These are phyloP conservation scores for Otus scops DNA, from an alignment of 2,797 vertebrate species.

Conservation along the genomic window DNA sequence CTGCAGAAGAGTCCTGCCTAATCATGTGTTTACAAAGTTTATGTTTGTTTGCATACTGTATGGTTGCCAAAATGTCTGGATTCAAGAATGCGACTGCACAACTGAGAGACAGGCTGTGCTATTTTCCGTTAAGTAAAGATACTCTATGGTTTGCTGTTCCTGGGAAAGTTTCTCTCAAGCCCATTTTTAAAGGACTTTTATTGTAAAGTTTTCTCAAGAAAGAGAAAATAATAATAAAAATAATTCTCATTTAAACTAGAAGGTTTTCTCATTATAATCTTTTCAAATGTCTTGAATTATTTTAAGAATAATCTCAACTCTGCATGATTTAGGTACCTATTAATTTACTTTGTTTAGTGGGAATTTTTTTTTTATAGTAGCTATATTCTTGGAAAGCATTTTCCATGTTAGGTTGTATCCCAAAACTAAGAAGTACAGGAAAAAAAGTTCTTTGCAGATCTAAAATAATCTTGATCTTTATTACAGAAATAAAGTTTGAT, in stretches of 20 bases:
- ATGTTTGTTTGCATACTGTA: conserved; percentile 44
- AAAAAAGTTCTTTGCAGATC: neutral
- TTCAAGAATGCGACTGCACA: neutral
- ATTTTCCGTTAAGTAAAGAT: neutral
- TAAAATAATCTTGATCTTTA: neutral
- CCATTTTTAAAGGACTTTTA: neutral
- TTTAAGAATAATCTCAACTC: neutral
- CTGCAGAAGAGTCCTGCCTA: conserved; percentile 8
- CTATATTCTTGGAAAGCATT: neutral
- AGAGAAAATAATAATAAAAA: neutral
- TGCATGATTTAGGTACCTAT: neutral
- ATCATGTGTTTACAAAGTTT: conserved; percentile 61
- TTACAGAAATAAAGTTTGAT: neutral
- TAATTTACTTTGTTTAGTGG: neutral
- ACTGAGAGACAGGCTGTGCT: neutral
- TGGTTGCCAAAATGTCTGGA: conserved; percentile 31
- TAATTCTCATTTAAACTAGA: neutral
- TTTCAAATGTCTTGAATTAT: neutral
- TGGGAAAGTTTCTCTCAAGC: neutral
- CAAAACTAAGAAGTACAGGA: neutral
- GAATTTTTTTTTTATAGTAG: neutral
- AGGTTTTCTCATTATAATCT: neutral
- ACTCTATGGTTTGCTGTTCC: neutral
- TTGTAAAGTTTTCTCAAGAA: neutral
- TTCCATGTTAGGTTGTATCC: neutral